Evolutionary conservation across 2,797 vertebrate species (phyloP).

Genomic region (Syngnathus rostellatus): DNA sequence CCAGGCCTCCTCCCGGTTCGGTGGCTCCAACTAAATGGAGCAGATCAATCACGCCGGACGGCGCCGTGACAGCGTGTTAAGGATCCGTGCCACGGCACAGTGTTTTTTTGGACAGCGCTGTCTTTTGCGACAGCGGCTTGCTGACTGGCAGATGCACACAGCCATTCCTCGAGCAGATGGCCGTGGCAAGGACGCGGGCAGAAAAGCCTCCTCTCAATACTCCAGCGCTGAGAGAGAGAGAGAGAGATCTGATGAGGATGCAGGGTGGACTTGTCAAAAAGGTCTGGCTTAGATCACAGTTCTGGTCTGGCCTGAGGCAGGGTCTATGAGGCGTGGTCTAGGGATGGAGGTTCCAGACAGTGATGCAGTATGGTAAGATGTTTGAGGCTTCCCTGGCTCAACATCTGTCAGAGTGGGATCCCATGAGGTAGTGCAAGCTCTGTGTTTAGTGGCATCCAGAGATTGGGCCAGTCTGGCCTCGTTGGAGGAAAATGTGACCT

Average conservation of each 20-base stretch:
- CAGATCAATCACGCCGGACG: slow-evolving; percentile 77
- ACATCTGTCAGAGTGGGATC: slow-evolving; percentile 58
- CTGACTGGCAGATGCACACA: slow-evolving; percentile 50
- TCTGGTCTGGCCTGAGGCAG: slow-evolving; percentile 47
- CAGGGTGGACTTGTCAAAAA: slow-evolving; percentile 35
- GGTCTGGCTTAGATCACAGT: slow-evolving; percentile 45
- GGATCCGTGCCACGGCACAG: slow-evolving; percentile 61
- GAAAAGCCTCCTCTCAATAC: slow-evolving; percentile 53
- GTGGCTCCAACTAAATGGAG: slow-evolving; percentile 74
- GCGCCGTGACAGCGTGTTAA: slow-evolving; percentile 75
- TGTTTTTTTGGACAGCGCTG: slow-evolving; percentile 63
- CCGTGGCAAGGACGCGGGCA: slow-evolving; percentile 62
- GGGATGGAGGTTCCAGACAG: slow-evolving; percentile 54
- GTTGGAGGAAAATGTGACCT: slow-evolving; percentile 68
- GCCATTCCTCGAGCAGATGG: slow-evolving; percentile 70
- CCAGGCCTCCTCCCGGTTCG: slow-evolving; percentile 68
- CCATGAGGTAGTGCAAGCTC: slow-evolving; percentile 45
- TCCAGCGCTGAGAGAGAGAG: slow-evolving; percentile 52
- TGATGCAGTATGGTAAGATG: slow-evolving; percentile 57
- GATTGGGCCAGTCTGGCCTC: slow-evolving; percentile 47
- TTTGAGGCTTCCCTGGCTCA: slow-evolving; percentile 63
- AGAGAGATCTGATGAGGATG: slow-evolving; percentile 38
- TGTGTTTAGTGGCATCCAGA: slow-evolving; percentile 56
- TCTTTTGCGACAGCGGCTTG: slow-evolving; percentile 56
- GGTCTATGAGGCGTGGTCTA: slow-evolving; percentile 54